Base-by-base conservation (phyloP, 2,888 invertebrate species). In the Cataglyphis cursor region DNA sequence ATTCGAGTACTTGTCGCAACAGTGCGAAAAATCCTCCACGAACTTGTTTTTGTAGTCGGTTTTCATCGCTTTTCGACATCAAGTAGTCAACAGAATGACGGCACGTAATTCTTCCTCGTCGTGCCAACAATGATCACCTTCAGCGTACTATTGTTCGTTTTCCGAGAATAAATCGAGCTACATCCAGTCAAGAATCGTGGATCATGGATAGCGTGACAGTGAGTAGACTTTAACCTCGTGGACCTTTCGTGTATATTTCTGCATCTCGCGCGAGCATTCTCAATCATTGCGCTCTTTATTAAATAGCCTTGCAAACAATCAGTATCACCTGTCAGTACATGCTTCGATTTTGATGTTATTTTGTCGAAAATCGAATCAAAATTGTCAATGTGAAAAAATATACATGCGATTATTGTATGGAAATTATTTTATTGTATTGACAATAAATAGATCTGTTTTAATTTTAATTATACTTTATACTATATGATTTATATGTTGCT, bases 131-230 rank as follows among this genome's bases (percentile, higher is more conserved):
- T 91, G 83, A 84, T 85, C 65, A 18, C 18, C 62, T 80, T 74
- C 80, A 76, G 51, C 84, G 81, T 84, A 84, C 82, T 57, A 18
- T 62, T 81, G 73, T 64, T n/a, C 62, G 41, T 85, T 85, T 64
- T 83, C 59, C 38, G 44, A 84, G 44, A 74, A 64, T 89, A 90
- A 24, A 86, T 85, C 85, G 83, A 85, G 82, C 65, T 21, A 85
- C 73, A 28, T 64, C 59, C 54, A 75, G 35, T 54, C 31, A 73
- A 24, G 72, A 48, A 82, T 62, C 31, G 6, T 59, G 61, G 76
- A 87, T 74, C 38, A 91, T 91, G 90, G 87, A 91, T 82, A 91
- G 85, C 81, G 68, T 90, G 48, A 87, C 84, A 70, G 90, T 91
- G 59, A 91, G 90, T 89, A 88, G 54, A 44, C 61, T 51, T 57